Conservation (phyloP, 1,140 invertebrate species). For the Neoseiulus cucumeris region DNA sequence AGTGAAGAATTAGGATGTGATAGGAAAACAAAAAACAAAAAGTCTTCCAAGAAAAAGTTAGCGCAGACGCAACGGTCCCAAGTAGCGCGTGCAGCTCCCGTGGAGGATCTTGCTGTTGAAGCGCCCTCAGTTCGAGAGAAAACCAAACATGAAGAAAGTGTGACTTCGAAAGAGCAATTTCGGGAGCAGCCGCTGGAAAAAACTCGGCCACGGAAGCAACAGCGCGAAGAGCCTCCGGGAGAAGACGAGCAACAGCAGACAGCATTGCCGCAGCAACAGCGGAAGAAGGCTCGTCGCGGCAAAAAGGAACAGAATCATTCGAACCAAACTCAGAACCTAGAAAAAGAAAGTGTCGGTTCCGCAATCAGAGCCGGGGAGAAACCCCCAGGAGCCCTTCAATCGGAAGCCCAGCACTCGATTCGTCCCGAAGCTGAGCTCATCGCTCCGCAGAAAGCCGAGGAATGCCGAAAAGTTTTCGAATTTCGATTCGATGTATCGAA, state of each 20-base stretch:
- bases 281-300: background rate
- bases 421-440: no score
- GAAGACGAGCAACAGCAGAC: background rate
- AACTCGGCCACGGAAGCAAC: background rate
- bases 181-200: background rate
- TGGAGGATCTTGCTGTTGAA: background rate
- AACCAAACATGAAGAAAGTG: background rate
- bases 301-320: background rate
- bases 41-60: background rate
- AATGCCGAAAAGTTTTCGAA: no score
- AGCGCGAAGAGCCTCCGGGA: background rate
- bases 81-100: background rate
- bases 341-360: no score
- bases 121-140: background rate
- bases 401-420: no score
- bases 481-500: no score
- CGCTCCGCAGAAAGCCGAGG: no score
- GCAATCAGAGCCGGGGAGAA: no score
- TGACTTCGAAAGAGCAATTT: background rate
- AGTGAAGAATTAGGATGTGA: background rate
- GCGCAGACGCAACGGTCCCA: background rate
- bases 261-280: background rate
- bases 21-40: no score
- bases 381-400: no score
- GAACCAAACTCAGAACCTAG: no score